Evolutionary conservation across 2,797 vertebrate species (phyloP), one percentile per base, ranked within the genome.

Genomic region (Manis pentadactyla): DNA sequence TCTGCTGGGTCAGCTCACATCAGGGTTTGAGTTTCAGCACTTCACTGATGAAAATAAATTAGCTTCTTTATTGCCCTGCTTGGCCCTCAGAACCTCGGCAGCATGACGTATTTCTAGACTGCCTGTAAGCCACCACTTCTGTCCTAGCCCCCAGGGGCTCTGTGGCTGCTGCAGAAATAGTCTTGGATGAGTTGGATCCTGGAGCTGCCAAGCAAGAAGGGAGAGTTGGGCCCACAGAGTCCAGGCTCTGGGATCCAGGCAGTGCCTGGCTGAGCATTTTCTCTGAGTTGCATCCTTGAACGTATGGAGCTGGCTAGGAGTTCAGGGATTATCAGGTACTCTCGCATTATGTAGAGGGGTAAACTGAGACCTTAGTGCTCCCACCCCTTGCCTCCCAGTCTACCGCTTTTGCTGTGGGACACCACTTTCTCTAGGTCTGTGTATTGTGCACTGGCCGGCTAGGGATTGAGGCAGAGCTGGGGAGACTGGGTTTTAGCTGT

Each of bases 1-100:
- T 89, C 96, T 94, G 95, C 96, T 4, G 42, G 90, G 77, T 95
- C 93, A 90, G 63, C 69, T 83, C 8, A 2, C 86, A 90, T 51
- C 4, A 3, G 78, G 37, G 93, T 93, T 96, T 97, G 75, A 59
- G 90, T 98, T 97, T 97, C 93, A 1, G 92, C 81, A 49, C 94
- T 92, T 94, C 90, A 69, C 94, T 61, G 95, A 94, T 94, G 96
- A 94, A 97, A 97, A 96, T 96, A 97, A 96, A 95, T 96, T 85
- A 81, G 95, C 68, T 31, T 96, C 42, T 95, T 94, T 81, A 86
- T 86, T 95, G 78, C 82, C 49, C 37, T 15, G 74, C 78, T 1
- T 37, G 93, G 95, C 83, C 89, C 85, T 69, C 7, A 59, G 91
- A 73, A 89, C 94, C 77, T 92, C 94, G 87, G 88, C 51, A 55